A percentile compares a stretch with the other conserved stretches of the same genome.
phyloP scores from a whole-genome alignment of 2,888 invertebrate genomes.

The Operophtera brumata region DNA sequence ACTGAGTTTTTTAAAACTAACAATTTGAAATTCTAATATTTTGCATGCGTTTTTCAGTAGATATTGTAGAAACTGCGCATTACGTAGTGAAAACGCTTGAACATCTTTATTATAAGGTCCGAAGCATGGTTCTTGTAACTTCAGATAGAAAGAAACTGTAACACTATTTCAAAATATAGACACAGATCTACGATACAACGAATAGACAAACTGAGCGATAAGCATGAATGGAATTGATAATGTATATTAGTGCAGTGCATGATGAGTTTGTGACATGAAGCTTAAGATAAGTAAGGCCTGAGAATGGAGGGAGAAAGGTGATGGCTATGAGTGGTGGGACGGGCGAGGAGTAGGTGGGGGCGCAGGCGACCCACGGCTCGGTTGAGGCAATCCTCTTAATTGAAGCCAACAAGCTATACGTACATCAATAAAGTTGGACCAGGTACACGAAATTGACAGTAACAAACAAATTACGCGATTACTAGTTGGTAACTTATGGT shows the following conservation, averaged over 20 bases:
- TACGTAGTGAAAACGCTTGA: conserved; percentile 21
- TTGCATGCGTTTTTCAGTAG: conserved; percentile 10
- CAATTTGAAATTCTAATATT: neutral
- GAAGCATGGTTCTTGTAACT: conserved; percentile 48
- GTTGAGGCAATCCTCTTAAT: conserved; percentile 61
- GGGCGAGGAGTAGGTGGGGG: conserved; percentile 56
- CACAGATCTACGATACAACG: conserved; percentile 65
- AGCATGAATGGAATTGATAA: conserved; percentile 57
- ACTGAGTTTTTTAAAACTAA: neutral
- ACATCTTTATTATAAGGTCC: conserved; percentile 30
- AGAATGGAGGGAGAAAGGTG: conserved; percentile 58
- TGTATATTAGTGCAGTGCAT: conserved; percentile 64
- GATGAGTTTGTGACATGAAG: conserved; percentile 59
- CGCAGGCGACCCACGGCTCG: conserved; percentile 79
- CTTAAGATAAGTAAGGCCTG: conserved; percentile 57
- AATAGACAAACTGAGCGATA: conserved; percentile 61
- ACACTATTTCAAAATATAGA: conserved; percentile 41
- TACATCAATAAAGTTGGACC: conserved; percentile 50
- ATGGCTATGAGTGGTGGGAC: conserved; percentile 54
- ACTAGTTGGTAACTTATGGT: conserved; percentile 54
- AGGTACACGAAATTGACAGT: conserved; percentile 47
- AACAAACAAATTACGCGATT: conserved; percentile 48
- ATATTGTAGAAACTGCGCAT: conserved; percentile 5
- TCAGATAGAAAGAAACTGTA: conserved; percentile 44
- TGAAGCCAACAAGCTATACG: conserved; percentile 69